Percentiles rank a stretch among this genome's conserved stretches.
Conservation (phyloP, 2,888 invertebrate genomes). For the Lysandra bellargus region DNA sequence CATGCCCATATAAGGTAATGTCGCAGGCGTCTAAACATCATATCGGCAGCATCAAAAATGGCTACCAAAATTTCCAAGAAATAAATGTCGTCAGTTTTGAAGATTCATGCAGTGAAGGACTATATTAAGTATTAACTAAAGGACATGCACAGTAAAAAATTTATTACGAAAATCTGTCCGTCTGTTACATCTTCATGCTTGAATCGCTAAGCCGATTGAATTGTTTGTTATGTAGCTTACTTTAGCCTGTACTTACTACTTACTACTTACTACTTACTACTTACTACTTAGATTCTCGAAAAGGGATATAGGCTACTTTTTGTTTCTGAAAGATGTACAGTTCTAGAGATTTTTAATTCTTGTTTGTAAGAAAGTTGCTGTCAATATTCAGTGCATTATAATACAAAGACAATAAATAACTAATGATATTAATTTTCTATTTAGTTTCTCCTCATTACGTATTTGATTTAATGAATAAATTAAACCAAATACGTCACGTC, state of each 20-base stretch:
- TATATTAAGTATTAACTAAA: too few species aligned
- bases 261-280: too few species aligned
- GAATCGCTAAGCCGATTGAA: too few species aligned
- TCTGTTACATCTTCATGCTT: background rate
- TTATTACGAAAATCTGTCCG: background rate
- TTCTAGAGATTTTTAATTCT: background rate
- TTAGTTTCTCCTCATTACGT: slow-evolving; percentile 4
- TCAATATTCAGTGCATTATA: too few species aligned
- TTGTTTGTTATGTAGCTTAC: too few species aligned
- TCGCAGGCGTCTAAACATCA: slow-evolving; percentile 21
- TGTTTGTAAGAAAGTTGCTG: too few species aligned
- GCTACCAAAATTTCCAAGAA: background rate
- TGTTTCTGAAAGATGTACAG: background rate
- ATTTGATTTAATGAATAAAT: background rate
- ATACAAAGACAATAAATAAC: background rate
- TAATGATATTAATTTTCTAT: background rate
- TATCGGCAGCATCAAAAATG: background rate
- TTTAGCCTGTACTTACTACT: too few species aligned
- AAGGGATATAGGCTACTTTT: background rate
- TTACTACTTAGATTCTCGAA: background rate
- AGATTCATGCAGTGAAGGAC: background rate
- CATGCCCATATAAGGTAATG: background rate
- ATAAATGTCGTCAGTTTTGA: background rate
- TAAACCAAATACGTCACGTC: too few species aligned
- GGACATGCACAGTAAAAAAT: too few species aligned